Evolutionary conservation across 2,113 vertebrate genomes (phyloP).

Genomic region (Colistium nudipinnis): DNA sequence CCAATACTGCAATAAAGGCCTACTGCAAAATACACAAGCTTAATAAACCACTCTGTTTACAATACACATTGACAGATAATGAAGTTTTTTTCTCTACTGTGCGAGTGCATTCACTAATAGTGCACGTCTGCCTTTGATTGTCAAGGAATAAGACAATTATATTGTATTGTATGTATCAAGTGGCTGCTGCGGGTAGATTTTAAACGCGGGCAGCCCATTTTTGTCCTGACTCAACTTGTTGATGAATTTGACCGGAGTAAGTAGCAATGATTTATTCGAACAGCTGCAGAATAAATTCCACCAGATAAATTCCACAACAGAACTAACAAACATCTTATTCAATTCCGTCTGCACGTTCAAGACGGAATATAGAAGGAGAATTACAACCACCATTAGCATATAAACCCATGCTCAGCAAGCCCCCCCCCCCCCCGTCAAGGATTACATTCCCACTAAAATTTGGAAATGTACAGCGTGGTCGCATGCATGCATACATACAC

Average conservation of each 20-base stretch:
- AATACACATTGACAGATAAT: conserved; percentile 39
- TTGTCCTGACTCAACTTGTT: conserved; percentile 36
- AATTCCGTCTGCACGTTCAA: conserved; percentile 22
- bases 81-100: conserved; percentile 33
- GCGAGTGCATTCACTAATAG: conserved; percentile 21
- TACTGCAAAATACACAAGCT: conserved; percentile 25
- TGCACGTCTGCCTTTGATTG: conserved; percentile 35
- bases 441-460: conserved; percentile 32
- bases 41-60: conserved; percentile 58
- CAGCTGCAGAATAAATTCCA: conserved; percentile 31
- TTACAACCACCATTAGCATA: conserved; percentile 45
- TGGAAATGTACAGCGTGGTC: conserved; percentile 5
- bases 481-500: conserved; percentile 21
- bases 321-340: conserved; percentile 26
- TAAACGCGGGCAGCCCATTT: conserved; percentile 22
- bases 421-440: conserved; percentile 42
- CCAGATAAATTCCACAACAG: conserved; percentile 13
- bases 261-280: conserved; percentile 47
- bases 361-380: conserved; percentile 31
- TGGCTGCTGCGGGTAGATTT: conserved; percentile 26
- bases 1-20: conserved; percentile 45
- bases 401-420: conserved; percentile 37
- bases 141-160: conserved; percentile 31
- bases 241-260: conserved; percentile 54
- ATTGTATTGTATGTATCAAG: conserved; percentile 44